Base-by-base conservation (phyloP, 2,797 vertebrate genomes). In the Scomberomorus guttatus region DNA sequence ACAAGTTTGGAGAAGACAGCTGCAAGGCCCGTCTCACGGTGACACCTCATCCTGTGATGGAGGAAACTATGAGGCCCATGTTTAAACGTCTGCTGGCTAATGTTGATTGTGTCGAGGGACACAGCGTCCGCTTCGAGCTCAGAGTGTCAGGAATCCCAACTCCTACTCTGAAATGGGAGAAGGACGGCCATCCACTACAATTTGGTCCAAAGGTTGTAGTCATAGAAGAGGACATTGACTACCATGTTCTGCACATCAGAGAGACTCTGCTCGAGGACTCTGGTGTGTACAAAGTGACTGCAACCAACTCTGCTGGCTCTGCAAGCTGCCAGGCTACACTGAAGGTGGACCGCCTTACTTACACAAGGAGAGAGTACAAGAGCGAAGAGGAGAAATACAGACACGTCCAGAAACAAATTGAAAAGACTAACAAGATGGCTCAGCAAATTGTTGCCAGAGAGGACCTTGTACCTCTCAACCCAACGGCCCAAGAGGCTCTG, bases 31-130 rank as follows among this genome's bases (percentile, higher is more conserved):
- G 95, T 81, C 94, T 99, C 79, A 99, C 96, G n/a, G 96, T 99
- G 65, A 94, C 95, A 75, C 96, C 96, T 4, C 98, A 98, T 79
- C 96, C 96, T 15, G 95, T 97, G 80, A 88, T 89, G 22, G 94
- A 97, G 90, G 98, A 97, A 39, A 99, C 96, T 0, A 95, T 99
- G 93, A 98, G 96, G 90, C 98, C 98, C 76, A 98, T 99, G 97
- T 99, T 99, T 92, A 99, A 99, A 94, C 97, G 98, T 52, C 92
- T 99, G 37, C 91, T 99, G 84, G 97, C 98, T 83, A 99, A 99
- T 58, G 92, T 95, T 67, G 98, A 99, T 17, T 99, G 98, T 82
- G 94, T 95, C 25, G 98, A 99, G 90, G 98, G 98, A 74, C 92
- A 99, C 0, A 98, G 95, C 24, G 89, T 98, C 83, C 96, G 92